Percentiles rank a stretch among this genome's conserved stretches.
Evolutionary conservation across 2,888 invertebrate species (phyloP).

Genomic region (Trilocha varians): DNA sequence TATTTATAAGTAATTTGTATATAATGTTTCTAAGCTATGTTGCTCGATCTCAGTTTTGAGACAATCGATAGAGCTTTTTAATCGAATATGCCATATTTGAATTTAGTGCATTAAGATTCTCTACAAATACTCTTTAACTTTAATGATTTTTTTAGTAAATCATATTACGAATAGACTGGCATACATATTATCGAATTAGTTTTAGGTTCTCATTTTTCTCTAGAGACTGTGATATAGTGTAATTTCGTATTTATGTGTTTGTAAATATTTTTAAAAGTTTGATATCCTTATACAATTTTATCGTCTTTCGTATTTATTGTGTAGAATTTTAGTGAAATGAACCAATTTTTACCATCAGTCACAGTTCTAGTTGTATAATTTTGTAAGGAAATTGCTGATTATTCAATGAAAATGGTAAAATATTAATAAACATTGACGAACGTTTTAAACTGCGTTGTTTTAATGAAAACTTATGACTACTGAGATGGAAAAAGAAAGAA

Average conservation of each 20-base stretch:
- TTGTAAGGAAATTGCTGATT: slow-evolving; percentile 46
- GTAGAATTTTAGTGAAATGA: slow-evolving; percentile 26
- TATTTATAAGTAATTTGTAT: slow-evolving; percentile 35
- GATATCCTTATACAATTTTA: slow-evolving; percentile 71
- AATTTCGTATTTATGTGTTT: slow-evolving; percentile 57
- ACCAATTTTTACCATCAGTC: slow-evolving; percentile 23
- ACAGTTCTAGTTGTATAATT: slow-evolving; percentile 32
- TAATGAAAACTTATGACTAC: no score
- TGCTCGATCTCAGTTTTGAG: background rate
- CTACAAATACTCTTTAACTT: background rate
- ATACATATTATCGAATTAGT: slow-evolving; percentile 34
- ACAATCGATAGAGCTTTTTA: no score
- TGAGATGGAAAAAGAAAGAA: no score
- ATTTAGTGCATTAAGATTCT: background rate
- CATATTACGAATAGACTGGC: slow-evolving; percentile 62
- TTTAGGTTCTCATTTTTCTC: slow-evolving; percentile 58
- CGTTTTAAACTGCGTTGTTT: no score
- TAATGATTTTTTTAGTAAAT: slow-evolving; percentile 29
- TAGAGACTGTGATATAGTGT: slow-evolving; percentile 73
- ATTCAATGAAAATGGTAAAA: slow-evolving; percentile 18
- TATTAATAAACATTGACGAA: slow-evolving; percentile 26
- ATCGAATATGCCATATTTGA: slow-evolving; percentile 2
- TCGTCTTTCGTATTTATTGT: slow-evolving; percentile 48
- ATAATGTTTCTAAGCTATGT: slow-evolving; percentile 13
- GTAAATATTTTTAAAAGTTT: slow-evolving; percentile 64